Evolutionary conservation across 2,888 invertebrate genomes (phyloP).

Genomic region (Metacarcinus magister): DNA sequence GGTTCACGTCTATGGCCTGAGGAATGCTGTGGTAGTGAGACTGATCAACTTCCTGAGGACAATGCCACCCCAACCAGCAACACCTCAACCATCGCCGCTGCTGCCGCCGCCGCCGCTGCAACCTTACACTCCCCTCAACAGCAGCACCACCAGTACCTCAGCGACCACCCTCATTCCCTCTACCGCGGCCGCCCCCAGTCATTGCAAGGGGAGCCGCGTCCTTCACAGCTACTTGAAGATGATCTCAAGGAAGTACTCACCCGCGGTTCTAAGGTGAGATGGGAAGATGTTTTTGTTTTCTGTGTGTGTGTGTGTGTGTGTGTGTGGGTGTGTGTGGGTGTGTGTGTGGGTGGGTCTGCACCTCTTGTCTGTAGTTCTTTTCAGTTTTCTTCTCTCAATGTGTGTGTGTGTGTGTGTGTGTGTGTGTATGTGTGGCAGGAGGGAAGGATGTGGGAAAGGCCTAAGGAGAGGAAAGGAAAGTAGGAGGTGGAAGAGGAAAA

Average conservation of each 20-base stretch:
- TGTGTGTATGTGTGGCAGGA: no score
- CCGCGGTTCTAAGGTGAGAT: not conserved
- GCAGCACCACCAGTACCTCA: not conserved
- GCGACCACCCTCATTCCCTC: not conserved
- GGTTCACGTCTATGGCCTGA: not conserved
- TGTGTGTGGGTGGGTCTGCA: no score
- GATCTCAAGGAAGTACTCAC: not conserved
- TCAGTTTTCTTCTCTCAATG: no score
- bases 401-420: no score
- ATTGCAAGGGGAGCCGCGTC: not conserved
- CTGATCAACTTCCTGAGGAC: not conserved
- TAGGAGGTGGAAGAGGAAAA: no score
- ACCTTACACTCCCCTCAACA: not conserved
- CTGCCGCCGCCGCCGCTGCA: not conserved
- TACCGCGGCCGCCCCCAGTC: not conserved
- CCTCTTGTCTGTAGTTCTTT: no score
- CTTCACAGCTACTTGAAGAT: not conserved
- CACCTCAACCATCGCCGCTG: not conserved
- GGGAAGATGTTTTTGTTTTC: no score
- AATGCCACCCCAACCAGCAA: not conserved
- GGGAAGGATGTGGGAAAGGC: no score
- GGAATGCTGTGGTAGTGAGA: slow-evolving; percentile 10
- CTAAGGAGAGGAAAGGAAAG: no score
- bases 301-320: no score
- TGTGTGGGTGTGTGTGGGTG: no score